Percentiles rank a stretch among this genome's conserved stretches.
phyloP scores from a whole-genome alignment of 2,797 vertebrate species.

The Smutsia temminckii region DNA sequence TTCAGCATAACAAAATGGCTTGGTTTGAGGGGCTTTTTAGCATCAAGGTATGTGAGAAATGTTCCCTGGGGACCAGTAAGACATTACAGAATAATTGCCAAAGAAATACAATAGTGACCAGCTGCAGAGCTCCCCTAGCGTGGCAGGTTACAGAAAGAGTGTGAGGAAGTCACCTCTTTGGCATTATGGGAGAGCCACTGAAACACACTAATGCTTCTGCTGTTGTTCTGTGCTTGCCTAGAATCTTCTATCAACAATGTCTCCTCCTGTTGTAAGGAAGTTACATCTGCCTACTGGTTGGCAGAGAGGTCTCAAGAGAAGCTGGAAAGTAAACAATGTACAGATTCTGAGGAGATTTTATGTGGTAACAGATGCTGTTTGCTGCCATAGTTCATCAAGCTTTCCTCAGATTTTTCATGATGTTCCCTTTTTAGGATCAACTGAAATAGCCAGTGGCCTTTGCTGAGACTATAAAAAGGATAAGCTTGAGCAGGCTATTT shows the following conservation, averaged over 20 bases:
- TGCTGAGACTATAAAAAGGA: constrained; percentile 58
- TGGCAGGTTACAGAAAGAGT: background rate
- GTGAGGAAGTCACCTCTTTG: background rate
- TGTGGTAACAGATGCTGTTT: constrained; percentile 61
- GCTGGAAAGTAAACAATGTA: constrained; percentile 1
- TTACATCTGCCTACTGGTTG: background rate
- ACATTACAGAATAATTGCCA: background rate
- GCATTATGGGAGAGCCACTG: background rate
- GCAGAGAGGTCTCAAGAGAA: background rate
- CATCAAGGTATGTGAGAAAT: background rate
- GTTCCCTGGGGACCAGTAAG: background rate
- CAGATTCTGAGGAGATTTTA: constrained; percentile 8
- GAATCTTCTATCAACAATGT: background rate
- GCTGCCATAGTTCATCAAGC: background rate
- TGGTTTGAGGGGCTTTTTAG: background rate
- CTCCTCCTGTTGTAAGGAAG: background rate
- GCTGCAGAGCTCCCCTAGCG: background rate
- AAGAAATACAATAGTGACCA: background rate
- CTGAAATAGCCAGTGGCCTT: constrained; percentile 64
- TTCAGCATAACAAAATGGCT: background rate
- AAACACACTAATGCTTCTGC: background rate
- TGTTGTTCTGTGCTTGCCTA: background rate
- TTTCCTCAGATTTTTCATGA: constrained; percentile 57
- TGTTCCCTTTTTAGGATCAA: constrained; percentile 50
- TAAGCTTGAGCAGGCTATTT: background rate